phyloP scores from a whole-genome alignment of 2,888 invertebrate species.

The Pyrochroa serraticornis region DNA sequence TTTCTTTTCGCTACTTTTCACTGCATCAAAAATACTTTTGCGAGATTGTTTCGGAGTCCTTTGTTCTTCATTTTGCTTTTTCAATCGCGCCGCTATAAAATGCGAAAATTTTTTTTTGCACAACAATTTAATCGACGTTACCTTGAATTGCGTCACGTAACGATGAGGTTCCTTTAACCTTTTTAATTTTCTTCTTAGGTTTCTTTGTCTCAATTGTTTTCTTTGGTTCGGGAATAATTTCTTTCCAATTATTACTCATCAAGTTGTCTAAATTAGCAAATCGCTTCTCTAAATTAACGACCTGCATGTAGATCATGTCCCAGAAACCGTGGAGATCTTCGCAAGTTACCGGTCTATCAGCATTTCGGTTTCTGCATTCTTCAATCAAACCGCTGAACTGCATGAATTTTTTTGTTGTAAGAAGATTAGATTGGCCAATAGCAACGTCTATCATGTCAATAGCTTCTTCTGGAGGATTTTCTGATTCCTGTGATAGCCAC shows the following conservation, averaged over 20 bases:
- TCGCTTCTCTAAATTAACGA: constrained; percentile 68
- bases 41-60: constrained; percentile 3
- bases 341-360: constrained; percentile 64
- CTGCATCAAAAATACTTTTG: constrained; percentile 26
- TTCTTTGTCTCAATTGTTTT: constrained; percentile 29
- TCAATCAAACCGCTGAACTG: constrained; percentile 66
- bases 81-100: constrained; percentile 37
- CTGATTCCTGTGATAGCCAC: constrained; percentile 31
- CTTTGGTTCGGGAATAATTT: constrained; percentile 51
- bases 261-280: constrained; percentile 63
- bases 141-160: constrained; percentile 46
- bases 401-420: constrained; percentile 77
- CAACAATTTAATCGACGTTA: constrained; percentile 5
- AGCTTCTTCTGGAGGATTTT: constrained; percentile 61
- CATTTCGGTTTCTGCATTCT: constrained; percentile 56
- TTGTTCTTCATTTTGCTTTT: constrained; percentile 26
- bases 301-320: constrained; percentile 84
- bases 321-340: constrained; percentile 86
- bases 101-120: neutral
- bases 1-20: constrained; percentile 20
- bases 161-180: constrained; percentile 33
- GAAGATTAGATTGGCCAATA: constrained; percentile 78
- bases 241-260: constrained; percentile 62
- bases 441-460: constrained; percentile 70
- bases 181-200: constrained; percentile 28